Percentiles rank a stretch among this genome's conserved stretches.
Evolutionary conservation across 2,113 vertebrate species (phyloP).

Genomic region (Hippocampus abdominalis): DNA sequence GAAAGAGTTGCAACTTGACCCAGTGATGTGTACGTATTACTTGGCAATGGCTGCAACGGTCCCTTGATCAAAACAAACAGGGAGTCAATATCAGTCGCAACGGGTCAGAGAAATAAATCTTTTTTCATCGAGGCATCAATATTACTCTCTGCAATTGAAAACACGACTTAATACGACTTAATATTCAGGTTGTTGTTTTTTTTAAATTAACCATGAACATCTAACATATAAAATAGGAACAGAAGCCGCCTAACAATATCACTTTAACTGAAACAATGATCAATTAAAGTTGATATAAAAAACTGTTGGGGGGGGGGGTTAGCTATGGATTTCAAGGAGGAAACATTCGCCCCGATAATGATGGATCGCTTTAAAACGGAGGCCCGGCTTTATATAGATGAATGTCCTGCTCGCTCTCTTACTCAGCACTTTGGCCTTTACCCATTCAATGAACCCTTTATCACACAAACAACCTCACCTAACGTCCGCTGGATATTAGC

Average conservation of each 20-base stretch:
- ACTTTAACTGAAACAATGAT: too few species aligned
- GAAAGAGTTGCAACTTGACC: constrained; percentile 37
- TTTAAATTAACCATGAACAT: too few species aligned
- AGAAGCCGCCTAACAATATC: too few species aligned
- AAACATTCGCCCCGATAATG: constrained; percentile 78
- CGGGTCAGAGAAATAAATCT: not conserved
- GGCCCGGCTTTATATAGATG: constrained; percentile 73
- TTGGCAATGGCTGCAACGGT: not conserved
- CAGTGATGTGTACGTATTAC: not conserved
- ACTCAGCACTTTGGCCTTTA: constrained; percentile 73
- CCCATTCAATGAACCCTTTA: constrained; percentile 61
- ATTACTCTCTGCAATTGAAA: not conserved
- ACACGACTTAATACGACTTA: too few species aligned
- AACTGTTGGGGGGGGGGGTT: too few species aligned
- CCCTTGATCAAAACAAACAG: not conserved
- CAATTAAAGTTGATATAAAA: too few species aligned
- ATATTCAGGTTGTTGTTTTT: too few species aligned
- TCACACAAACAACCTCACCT: constrained; percentile 66
- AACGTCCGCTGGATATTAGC: constrained; percentile 74
- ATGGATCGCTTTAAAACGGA: constrained; percentile 79
- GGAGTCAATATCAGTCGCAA: not conserved
- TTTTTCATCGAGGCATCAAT: not conserved
- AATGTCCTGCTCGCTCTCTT: constrained; percentile 74
- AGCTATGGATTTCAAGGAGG: constrained; percentile 48
- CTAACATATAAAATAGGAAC: too few species aligned